These are phyloP conservation scores for Egretta garzetta DNA, from an alignment of 2,113 vertebrate genomes.

Conservation along the genomic window DNA sequence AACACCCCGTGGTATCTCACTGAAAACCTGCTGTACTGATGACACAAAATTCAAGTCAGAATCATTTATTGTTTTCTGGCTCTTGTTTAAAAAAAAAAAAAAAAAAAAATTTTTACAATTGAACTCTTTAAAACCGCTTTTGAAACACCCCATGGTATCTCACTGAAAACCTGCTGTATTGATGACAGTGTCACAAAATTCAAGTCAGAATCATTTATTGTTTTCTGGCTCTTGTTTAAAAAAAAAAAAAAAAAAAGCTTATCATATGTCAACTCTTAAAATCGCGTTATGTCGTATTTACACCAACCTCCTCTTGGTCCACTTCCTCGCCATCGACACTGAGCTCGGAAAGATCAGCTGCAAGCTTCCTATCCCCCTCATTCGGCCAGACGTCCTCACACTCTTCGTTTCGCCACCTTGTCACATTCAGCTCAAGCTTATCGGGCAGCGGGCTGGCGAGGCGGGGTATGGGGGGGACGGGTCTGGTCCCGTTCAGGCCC, in stretches of 20 bases:
- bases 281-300: neutral
- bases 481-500: slow-evolving; percentile 75
- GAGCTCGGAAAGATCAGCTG: slow-evolving; percentile 72
- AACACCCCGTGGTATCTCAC: accelerated
- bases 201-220: neutral
- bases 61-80: neutral
- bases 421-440: neutral
- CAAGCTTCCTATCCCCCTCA: slow-evolving; percentile 49
- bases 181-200: neutral
- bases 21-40: neutral
- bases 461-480: slow-evolving; percentile 76
- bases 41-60: neutral
- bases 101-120: too few species aligned
- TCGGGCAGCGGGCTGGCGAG: slow-evolving; percentile 71
- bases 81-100: neutral
- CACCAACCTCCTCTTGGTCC: slow-evolving; percentile 89
- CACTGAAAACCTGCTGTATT: neutral
- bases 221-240: neutral
- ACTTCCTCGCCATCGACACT: slow-evolving; percentile 73
- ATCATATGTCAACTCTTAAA: accelerated
- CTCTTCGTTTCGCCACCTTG: slow-evolving; percentile 53
- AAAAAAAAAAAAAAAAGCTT: neutral
- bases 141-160: accelerated
- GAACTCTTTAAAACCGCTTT: too few species aligned
- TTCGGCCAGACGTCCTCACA: slow-evolving; percentile 43